Conservation (phyloP, 2,797 vertebrate genomes). For the Coregonus sp. region DNA sequence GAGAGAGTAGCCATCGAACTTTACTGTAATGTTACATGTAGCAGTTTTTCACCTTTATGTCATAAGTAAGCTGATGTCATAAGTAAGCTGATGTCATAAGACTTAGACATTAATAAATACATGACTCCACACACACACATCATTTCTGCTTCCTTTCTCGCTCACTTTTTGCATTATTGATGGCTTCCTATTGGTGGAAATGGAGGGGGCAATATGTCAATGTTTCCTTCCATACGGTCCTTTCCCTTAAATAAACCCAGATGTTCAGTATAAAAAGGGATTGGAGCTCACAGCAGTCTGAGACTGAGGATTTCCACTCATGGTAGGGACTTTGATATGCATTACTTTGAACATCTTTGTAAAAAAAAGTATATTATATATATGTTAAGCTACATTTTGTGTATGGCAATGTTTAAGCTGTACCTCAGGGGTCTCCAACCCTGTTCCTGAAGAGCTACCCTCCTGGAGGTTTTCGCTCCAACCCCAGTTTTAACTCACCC, state of each 20-base stretch:
- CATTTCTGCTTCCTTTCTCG: constrained; percentile 49
- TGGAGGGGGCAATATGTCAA: constrained; percentile 57
- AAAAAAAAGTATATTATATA: no score
- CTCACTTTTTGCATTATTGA: constrained; percentile 52
- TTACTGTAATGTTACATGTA: no score
- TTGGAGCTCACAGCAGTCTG: constrained; percentile 13
- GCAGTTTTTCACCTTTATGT: no score
- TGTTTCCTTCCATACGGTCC: constrained; percentile 64
- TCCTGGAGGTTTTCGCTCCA: no score
- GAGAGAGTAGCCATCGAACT: background rate
- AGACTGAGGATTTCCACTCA: constrained; percentile 17
- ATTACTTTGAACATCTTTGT: background rate
- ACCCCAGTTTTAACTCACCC: no score
- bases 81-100: no score
- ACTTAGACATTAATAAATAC: no score
- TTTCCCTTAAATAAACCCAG: constrained; percentile 56
- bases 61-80: no score
- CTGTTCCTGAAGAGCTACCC: no score
- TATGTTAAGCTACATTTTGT: no score
- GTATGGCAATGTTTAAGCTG: no score
- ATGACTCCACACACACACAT: background rate
- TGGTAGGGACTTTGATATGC: constrained; percentile 45
- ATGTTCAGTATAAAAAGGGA: constrained; percentile 44
- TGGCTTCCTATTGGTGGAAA: constrained; percentile 74
- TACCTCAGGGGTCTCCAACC: no score